Evolutionary conservation across 2,113 vertebrate species (phyloP), one percentile per base, ranked within the genome.

Genomic region (Perca fluviatilis): DNA sequence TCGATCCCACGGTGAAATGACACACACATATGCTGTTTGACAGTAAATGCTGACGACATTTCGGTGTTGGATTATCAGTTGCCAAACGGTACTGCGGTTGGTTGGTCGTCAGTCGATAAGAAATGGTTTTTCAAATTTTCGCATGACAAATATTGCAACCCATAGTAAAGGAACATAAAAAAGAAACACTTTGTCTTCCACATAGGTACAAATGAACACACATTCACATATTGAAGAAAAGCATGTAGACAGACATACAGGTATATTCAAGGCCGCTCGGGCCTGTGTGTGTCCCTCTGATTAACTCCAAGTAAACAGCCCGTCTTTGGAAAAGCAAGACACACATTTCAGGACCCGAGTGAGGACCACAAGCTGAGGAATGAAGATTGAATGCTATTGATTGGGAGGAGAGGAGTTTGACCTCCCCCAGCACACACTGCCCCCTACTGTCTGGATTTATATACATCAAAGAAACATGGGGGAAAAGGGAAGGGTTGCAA

Each of bases 241-340:
- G 79, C 88, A 89, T 91, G 86, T 91, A 71, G 90, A 92, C 86
- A 92, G 77, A 92, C 85, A 79, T 75, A 91, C 80, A 87, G 91
- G 88, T 80, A 88, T 86, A 78, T 78, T 83, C 71, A 86, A 90
- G 88, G 88, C 82, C 84, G 23, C 88, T 87, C 89, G 80, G 85
- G 80, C 83, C 93, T 90, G 92, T 62, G 91, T 91, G 89, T 88
- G 92, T 94, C 94, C 92, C 90, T 94, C 90, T 95, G 94, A 95
- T 95, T 94, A 95, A 93, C 93, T 94, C 93, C 93, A 93, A 94
- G 89, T 92, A 88, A 94, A 94, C 93, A 92, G 79, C 93, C 92
- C 76, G 90, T 93, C 92, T 92, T 95, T 94, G 94, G 93, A 93
- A 94, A 93, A 94, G 93, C 93, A 94, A 90, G 93, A 94, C 93